Evolutionary conservation across 1,140 invertebrate species (phyloP), one percentile per base, ranked within the genome.

Genomic region (Nebria ingens): DNA sequence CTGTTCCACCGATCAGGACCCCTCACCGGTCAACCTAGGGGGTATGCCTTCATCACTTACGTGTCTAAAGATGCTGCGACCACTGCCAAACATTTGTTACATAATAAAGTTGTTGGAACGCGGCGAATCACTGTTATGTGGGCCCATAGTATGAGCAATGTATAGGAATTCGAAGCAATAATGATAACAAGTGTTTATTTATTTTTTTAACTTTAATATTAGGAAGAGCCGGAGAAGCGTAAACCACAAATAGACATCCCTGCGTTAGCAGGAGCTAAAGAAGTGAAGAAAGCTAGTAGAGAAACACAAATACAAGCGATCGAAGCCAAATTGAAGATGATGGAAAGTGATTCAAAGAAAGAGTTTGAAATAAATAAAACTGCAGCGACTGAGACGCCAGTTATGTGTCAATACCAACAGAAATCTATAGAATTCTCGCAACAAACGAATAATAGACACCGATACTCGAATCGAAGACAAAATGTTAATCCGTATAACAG

Each of bases 1-100:
- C 80, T 96, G 53, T 94, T 93, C 70, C 90, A 95, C 70, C 90
- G 90, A 60, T 83, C 82, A 57, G 93, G 93, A 54, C 88, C 90
- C 51, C 81, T 89, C 64, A 82, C 84, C 64, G 92, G 91, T 42
- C 88, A 91, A 68, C 88, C 92, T 0, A 74, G 91, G 60, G 92
- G 93, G n/a, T 96, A 94, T 70, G 91, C 91, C 23, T 96, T 96
- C 73, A 87, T 93, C 20, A 94, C 90, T 0, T 96, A 87, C 65
- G 78, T 82, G 62, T 75, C 73, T 65, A 72, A 77, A 51, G 76
- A 82, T 60, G 81, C 85, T 64, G 85, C 86, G 1, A 65, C 77
- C 21, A 71, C 67, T 57, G 87, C 87, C 0, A 82, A 85, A 71
- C 72, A 78, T 38, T 76, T 77, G 54, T 69, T 93, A 52, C 81